phyloP scores from a whole-genome alignment of 2,113 vertebrate species.

The Charina bottae region DNA sequence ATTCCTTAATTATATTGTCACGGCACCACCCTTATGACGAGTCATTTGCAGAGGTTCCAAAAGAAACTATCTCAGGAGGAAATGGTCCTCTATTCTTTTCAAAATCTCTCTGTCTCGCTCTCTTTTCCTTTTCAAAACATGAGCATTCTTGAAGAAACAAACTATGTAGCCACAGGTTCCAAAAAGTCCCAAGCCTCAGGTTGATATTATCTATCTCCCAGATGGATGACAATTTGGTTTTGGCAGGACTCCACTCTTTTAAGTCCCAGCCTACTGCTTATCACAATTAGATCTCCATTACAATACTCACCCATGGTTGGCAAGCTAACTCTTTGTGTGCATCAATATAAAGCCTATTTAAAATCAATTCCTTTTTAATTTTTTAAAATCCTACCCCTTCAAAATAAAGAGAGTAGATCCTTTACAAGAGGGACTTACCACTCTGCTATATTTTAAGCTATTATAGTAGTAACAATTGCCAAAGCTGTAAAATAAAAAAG shows the following conservation, averaged over 20 bases:
- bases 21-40: conserved; percentile 42
- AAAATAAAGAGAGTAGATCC: background rate
- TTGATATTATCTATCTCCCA: conserved; percentile 26
- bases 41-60: conserved; percentile 47
- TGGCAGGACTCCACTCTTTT: conserved; percentile 9
- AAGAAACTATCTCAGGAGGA: conserved; percentile 34
- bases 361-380: background rate
- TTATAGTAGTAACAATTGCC: background rate
- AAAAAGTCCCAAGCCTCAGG: conserved; percentile 17
- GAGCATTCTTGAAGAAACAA: conserved; percentile 53
- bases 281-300: conserved; percentile 35
- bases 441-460: too few relatives aligned
- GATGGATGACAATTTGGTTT: conserved; percentile 38
- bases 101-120: background rate
- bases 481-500: background rate
- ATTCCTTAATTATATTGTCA: conserved; percentile 68
- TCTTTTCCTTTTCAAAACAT: conserved; percentile 33
- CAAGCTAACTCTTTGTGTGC: conserved; percentile 14
- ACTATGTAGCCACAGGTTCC: conserved; percentile 12
- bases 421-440: background rate
- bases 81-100: conserved; percentile 44
- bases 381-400: background rate
- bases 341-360: background rate
- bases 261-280: conserved; percentile 23
- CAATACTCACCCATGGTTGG: conserved; percentile 24